Evolutionary conservation across 2,113 vertebrate species (phyloP).

Genomic region (Saccopteryx leptura): DNA sequence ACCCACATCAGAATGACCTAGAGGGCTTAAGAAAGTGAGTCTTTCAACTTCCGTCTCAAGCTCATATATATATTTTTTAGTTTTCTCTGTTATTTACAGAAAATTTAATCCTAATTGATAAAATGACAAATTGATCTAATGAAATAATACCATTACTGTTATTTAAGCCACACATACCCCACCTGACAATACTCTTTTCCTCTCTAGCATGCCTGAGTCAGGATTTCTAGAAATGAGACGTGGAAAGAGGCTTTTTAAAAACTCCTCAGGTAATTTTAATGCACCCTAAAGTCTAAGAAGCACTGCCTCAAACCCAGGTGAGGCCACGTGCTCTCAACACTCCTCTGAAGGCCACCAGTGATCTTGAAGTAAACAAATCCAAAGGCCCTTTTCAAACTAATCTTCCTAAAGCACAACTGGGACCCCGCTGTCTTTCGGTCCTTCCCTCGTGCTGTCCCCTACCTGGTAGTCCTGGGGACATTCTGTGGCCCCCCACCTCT

Average conservation of each 20-base stretch:
- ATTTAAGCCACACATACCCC: neutral
- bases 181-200: neutral
- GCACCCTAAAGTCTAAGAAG: neutral
- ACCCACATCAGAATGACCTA: neutral
- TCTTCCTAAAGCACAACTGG: neutral
- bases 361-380: neutral
- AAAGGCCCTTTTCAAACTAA: conserved; percentile 16
- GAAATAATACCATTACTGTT: conserved; percentile 34
- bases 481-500: neutral
- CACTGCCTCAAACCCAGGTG: neutral
- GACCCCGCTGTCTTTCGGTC: neutral
- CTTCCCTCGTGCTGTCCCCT: neutral
- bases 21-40: neutral
- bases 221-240: conserved; percentile 23
- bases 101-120: conserved; percentile 57
- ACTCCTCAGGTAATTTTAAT: neutral
- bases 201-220: conserved; percentile 41
- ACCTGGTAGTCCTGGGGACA: neutral
- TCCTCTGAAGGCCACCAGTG: neutral
- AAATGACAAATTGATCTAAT: conserved; percentile 9
- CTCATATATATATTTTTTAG: neutral
- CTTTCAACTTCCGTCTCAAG: neutral
- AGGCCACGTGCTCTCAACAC: neutral
- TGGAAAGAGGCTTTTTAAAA: neutral
- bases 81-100: conserved; percentile 17